Base-by-base conservation (phyloP, 2,797 vertebrate species). In the Prunella strophiata region DNA sequence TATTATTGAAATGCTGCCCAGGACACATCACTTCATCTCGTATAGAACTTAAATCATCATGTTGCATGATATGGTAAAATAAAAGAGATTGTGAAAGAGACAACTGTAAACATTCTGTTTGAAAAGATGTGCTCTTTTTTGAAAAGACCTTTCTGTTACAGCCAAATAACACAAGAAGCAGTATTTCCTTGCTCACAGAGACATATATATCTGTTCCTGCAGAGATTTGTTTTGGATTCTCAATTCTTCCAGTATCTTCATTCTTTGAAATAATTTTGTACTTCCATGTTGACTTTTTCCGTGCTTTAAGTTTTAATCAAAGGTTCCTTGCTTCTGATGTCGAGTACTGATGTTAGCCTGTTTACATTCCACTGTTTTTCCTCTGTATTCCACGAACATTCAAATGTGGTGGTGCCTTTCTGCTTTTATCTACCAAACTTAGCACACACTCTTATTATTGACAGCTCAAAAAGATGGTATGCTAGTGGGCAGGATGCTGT, bases 241-340 rank as follows among this genome's bases (percentile, higher is more conserved):
- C 16, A 15, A 55, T 82, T 89, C 76, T 71, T 87, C 94, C 50
- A 75, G 55, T 88, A 83, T 84, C 74, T 83, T 70, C 63, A 85
- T 91, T 54, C 85, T 84, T 92, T 96, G 43, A 67, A 97, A 94
- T 86, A 86, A 96, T 95, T 79, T 92, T 45, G 14, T 88, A 79
- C 94, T 95, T 96, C 57, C 93, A 72, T 67, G 94, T 95, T 94
- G 74, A 94, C 86, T 89, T 91, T 47, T 67, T 84, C 74, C 45
- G 18, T 88, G 85, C 78, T 97, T 97, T 85, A 95, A 93, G 80
- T 84, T 94, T 97, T 96, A 94, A 92, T 94, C 83, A 82, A 94
- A 95, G 83, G 70, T 85, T 93, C 74, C 73, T 79, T 71, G 87
- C 83, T 95, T 92, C 89, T 96, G 91, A 96, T 96, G 86, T 96